phyloP scores from a whole-genome alignment of 2,888 invertebrate species.

The Rotaria macrura region DNA sequence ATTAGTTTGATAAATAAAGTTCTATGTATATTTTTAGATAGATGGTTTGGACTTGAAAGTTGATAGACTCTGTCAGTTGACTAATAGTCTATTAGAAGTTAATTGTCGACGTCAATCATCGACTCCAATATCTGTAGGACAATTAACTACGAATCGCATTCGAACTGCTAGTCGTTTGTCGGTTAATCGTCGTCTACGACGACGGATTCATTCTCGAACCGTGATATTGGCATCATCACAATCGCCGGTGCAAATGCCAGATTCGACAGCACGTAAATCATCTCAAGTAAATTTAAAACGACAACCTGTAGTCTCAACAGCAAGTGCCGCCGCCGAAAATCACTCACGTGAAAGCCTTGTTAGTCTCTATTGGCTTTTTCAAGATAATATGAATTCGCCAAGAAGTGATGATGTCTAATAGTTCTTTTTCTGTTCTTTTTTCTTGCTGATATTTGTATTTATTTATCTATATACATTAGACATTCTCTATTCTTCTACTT shows the following conservation, averaged over 20 bases:
- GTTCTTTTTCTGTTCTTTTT: background rate
- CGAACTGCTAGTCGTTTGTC: background rate
- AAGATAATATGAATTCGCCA: background rate
- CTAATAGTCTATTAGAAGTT: background rate
- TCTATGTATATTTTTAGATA: background rate
- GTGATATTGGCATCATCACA: background rate
- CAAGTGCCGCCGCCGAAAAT: background rate
- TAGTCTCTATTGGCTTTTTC: slow-evolving; percentile 2
- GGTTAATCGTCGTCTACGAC: background rate
- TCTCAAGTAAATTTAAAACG: background rate
- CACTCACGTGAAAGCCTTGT: background rate
- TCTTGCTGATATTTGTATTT: background rate
- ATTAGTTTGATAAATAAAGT: too few relatives aligned
- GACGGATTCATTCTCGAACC: background rate
- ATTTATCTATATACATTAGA: background rate
- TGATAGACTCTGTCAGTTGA: background rate
- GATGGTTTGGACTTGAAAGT: background rate
- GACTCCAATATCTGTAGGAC: background rate
- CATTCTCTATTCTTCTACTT: too few relatives aligned
- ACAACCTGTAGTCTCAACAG: background rate
- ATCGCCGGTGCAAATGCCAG: background rate
- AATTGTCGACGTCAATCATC: background rate
- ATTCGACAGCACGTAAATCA: background rate
- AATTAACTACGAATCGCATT: background rate
- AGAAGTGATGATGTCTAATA: background rate